These are phyloP conservation scores for Hypomesus transpacificus DNA, from an alignment of 2,113 vertebrate genomes.

Conservation along the genomic window DNA sequence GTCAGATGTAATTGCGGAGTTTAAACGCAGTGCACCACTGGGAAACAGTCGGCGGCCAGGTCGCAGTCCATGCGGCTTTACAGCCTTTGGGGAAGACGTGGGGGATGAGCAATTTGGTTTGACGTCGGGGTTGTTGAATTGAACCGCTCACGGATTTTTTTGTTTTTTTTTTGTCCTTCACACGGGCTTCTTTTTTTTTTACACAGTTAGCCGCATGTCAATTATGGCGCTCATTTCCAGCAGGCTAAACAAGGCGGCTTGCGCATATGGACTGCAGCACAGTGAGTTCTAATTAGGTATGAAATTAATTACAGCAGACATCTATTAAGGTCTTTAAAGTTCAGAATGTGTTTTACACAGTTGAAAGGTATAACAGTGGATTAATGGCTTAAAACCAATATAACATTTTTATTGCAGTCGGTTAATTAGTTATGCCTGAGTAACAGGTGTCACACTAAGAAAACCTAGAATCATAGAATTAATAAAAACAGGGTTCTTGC, in stretches of 20 bases:
- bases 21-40: conserved; percentile 76
- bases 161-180: conserved; percentile 50
- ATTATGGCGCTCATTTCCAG: conserved; percentile 56
- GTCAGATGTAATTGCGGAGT: conserved; percentile 93
- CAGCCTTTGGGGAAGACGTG: conserved; percentile 50
- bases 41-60: conserved; percentile 73
- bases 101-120: conserved; percentile 30
- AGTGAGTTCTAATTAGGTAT: conserved; percentile 72
- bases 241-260: conserved; percentile 57
- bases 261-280: conserved; percentile 51
- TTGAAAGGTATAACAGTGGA: conserved; percentile 77
- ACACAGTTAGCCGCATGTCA: conserved; percentile 22
- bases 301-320: conserved; percentile 76
- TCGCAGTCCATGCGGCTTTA: conserved; percentile 69
- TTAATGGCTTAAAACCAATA: conserved; percentile 74
- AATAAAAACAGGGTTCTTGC: neutral
- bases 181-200: conserved; percentile 54
- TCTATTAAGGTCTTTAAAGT: conserved; percentile 74
- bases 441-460: conserved; percentile 59
- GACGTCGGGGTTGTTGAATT: conserved; percentile 55
- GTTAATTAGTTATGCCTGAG: conserved; percentile 56
- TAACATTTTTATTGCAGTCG: conserved; percentile 64
- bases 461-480: conserved; percentile 26
- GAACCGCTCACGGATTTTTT: conserved; percentile 58
- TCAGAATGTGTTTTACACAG: conserved; percentile 63